These are phyloP conservation scores for Prenolepis imparis DNA, from an alignment of 2,888 invertebrate species.

Conservation along the genomic window DNA sequence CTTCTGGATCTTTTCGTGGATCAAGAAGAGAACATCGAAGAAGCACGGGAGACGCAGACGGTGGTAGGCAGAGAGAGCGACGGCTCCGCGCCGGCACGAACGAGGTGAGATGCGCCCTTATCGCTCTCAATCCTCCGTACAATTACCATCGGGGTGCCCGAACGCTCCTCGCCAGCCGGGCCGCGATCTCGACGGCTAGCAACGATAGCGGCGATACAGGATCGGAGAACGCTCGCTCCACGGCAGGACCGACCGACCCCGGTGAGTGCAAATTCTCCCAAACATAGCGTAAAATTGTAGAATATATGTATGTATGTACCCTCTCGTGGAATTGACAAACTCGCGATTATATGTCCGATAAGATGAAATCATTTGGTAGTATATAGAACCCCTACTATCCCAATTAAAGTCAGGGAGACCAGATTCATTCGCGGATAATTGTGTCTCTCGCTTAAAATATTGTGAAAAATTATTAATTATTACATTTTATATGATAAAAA, in stretches of 20 bases:
- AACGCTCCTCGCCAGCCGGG: conserved; percentile 66
- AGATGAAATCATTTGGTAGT: not conserved
- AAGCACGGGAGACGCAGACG: conserved; percentile 82
- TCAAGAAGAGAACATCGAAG: conserved; percentile 82
- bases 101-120: conserved; percentile 81
- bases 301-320: not conserved
- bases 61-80: conserved; percentile 79
- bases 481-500: too few species aligned
- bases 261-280: conserved; percentile 20
- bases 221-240: conserved; percentile 43
- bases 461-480: too few species aligned
- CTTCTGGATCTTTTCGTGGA: conserved; percentile 79
- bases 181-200: conserved; percentile 72
- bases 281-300: not conserved
- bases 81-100: conserved; percentile 81
- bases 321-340: not conserved
- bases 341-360: not conserved
- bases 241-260: conserved; percentile 30
- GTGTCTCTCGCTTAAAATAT: too few species aligned
- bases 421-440: too few species aligned
- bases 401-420: too few species aligned
- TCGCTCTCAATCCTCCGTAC: conserved; percentile 82
- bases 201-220: conserved; percentile 61
- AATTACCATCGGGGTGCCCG: conserved; percentile 81
- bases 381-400: too few species aligned